A percentile compares a stretch with the other conserved stretches of the same genome.
Evolutionary conservation across 2,113 vertebrate species (phyloP).

Genomic region (Sterrhoptilus dennistouni): DNA sequence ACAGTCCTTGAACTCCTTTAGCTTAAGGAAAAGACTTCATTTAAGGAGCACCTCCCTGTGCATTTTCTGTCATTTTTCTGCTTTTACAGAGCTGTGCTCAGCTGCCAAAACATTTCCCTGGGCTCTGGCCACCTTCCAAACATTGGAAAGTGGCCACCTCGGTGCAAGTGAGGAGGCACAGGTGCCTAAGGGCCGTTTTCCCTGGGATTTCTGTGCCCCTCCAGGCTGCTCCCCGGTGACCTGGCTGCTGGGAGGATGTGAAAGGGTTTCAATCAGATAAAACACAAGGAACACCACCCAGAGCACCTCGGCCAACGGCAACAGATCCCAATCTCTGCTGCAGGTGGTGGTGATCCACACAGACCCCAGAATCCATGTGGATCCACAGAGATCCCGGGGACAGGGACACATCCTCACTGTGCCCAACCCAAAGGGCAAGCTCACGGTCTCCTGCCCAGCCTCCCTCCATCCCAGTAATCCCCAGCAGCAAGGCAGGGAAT

Average conservation of each 20-base stretch:
- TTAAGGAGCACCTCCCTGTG: neutral
- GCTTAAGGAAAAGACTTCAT: neutral
- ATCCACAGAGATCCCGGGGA: neutral
- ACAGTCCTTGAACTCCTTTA: neutral
- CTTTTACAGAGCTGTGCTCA: neutral
- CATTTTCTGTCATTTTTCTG: neutral
- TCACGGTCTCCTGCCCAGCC: neutral
- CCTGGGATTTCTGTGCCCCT: neutral
- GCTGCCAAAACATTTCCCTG: neutral
- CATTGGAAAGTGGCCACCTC: neutral
- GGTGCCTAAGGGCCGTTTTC: neutral
- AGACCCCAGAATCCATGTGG: rapidly evolving
- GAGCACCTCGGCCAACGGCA: neutral
- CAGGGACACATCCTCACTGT: rapidly evolving
- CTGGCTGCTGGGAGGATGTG: rapidly evolving
- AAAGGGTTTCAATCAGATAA: neutral
- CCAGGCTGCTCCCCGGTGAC: neutral
- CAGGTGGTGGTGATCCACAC: rapidly evolving
- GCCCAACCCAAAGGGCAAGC: neutral
- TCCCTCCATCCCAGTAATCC: neutral
- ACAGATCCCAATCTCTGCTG: neutral
- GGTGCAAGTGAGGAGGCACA: neutral
- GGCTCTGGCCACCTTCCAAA: neutral
- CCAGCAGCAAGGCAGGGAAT: neutral
- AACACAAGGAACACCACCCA: neutral